These are phyloP conservation scores for Lethenteron reissneri DNA, from an alignment of 2,113 vertebrate genomes.

Conservation along the genomic window DNA sequence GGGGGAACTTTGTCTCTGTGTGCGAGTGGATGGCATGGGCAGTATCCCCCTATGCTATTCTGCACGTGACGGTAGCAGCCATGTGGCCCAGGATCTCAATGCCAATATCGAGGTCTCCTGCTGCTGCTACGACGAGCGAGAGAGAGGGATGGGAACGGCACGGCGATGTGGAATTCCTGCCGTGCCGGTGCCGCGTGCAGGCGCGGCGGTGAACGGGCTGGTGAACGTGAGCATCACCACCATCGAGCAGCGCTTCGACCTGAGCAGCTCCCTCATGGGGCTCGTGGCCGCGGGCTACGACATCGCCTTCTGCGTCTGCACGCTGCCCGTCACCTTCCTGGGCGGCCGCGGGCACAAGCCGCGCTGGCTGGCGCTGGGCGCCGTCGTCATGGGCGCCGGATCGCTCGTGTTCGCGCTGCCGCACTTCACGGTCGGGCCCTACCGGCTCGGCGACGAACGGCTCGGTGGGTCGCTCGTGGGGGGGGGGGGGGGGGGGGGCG, in stretches of 20 bases:
- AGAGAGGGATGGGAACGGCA: too few species aligned
- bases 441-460: slow-evolving; percentile 11
- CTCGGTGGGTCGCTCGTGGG: too few species aligned
- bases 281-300: slow-evolving; percentile 80
- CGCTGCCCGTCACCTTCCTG: slow-evolving; percentile 73
- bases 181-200: slow-evolving; percentile 13
- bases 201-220: slow-evolving; percentile 74
- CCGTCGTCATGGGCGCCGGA: slow-evolving; percentile 56
- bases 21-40: too few species aligned
- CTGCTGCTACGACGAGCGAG: too few species aligned
- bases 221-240: slow-evolving; percentile 78
- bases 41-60: too few species aligned
- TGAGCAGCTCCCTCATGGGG: slow-evolving; percentile 66
- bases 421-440: slow-evolving; percentile 43
- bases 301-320: slow-evolving; percentile 60
- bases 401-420: slow-evolving; percentile 67
- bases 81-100: too few species aligned
- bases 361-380: slow-evolving; percentile 69
- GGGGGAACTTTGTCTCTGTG: too few species aligned
- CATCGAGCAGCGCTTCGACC: slow-evolving; percentile 64
- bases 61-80: too few species aligned
- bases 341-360: slow-evolving; percentile 72
- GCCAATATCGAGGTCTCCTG: too few species aligned
- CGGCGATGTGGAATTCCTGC: too few species aligned
- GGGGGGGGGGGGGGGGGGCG: too few species aligned